These are phyloP conservation scores for Phymastichus coffea DNA, from an alignment of 1,140 invertebrate genomes.

Conservation along the genomic window DNA sequence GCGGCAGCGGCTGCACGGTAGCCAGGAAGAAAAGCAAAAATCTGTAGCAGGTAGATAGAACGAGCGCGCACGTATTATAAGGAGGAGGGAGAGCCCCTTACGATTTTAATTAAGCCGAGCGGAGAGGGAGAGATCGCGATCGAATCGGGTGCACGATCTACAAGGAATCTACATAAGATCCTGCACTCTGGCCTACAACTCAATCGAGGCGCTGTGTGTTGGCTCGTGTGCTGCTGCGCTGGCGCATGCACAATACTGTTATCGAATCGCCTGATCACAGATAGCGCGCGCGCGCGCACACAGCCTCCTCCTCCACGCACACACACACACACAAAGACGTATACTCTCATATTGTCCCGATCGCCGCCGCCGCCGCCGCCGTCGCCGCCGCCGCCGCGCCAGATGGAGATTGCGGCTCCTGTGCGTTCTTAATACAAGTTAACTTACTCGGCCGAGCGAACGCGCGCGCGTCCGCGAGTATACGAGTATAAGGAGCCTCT, in stretches of 20 bases:
- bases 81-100: conserved; percentile 38
- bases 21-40: conserved; percentile 9
- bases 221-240: background rate
- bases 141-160: conserved; percentile 61
- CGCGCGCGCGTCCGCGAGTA: too few species aligned
- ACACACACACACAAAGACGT: background rate
- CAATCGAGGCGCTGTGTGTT: too few species aligned
- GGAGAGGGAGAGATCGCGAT: conserved; percentile 50
- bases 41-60: too few species aligned
- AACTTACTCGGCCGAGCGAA: conserved; percentile 17
- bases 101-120: conserved; percentile 59
- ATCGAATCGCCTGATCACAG: conserved; percentile 51
- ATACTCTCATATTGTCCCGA: conserved; percentile 51
- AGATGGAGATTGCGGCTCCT: conserved; percentile 27
- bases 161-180: conserved; percentile 61
- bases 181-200: conserved; percentile 58
- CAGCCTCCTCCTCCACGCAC: background rate
- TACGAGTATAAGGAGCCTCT: background rate
- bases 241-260: conserved; percentile 42
- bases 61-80: conserved; percentile 4
- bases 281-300: conserved; percentile 42
- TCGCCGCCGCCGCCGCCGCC: conserved; percentile 9
- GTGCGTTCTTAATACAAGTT: conserved; percentile 31
- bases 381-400: background rate
- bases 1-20: background rate